Evolutionary conservation across 1,140 invertebrate genomes (phyloP).

Genomic region (Aphelenchoides fujianensis): DNA sequence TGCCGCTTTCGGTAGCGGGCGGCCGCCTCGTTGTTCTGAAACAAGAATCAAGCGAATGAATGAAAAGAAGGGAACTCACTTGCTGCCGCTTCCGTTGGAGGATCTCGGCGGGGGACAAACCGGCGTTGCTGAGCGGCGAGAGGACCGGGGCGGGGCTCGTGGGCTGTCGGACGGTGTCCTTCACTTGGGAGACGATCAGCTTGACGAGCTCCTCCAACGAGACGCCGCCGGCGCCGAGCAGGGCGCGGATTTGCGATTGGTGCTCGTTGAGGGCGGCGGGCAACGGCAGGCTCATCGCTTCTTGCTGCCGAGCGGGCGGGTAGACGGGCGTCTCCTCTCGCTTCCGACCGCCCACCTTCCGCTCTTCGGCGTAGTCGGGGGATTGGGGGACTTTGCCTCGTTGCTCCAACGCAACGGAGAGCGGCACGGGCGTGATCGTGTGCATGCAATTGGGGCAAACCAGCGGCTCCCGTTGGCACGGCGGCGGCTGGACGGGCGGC

Average conservation of each 20-base stretch:
- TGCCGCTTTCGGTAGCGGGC: conserved; percentile 44
- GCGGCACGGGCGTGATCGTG: neutral
- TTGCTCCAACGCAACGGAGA: neutral
- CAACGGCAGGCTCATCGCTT: too few species aligned
- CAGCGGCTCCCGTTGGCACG: neutral
- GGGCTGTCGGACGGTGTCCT: conserved; percentile 18
- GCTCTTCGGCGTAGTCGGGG: too few species aligned
- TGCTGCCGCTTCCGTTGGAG: conserved; percentile 47
- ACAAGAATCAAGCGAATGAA: too few species aligned
- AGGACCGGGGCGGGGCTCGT: neutral
- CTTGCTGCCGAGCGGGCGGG: too few species aligned
- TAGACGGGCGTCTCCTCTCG: too few species aligned
- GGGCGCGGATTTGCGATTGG: conserved; percentile 7
- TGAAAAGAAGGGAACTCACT: too few species aligned
- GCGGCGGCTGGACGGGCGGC: neutral
- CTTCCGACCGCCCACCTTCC: too few species aligned
- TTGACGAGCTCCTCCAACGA: conserved; percentile 46
- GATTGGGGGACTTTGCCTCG: neutral
- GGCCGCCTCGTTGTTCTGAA: conserved; percentile 49
- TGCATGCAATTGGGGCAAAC: conserved; percentile 18
- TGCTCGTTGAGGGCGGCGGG: neutral
- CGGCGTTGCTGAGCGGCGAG: neutral
- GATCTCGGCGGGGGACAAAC: conserved; percentile 47
- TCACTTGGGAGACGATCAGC: conserved; percentile 37
- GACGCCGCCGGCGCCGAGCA: conserved; percentile 21